phyloP scores from a whole-genome alignment of 1,140 invertebrate species.

The Prorops nasuta region DNA sequence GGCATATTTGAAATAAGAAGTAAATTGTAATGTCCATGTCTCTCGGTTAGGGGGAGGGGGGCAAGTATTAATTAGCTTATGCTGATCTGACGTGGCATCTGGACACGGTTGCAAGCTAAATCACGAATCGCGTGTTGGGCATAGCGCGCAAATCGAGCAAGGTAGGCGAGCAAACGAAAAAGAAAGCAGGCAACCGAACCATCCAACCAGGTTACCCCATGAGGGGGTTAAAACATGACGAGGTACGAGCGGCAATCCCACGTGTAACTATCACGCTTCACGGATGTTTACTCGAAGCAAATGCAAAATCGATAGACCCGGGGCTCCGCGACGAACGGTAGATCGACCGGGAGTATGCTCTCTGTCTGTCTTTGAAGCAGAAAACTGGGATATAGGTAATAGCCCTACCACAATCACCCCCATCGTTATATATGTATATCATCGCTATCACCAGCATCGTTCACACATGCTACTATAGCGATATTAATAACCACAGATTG shows the following conservation, averaged over 20 bases:
- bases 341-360: no score
- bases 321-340: slow-evolving; percentile 30
- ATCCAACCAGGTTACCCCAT: not conserved
- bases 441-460: no score
- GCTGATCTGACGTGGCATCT: not conserved
- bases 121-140: slow-evolving; percentile 10
- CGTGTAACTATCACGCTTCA: slow-evolving; percentile 54
- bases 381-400: slow-evolving; percentile 39
- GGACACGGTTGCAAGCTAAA: slow-evolving; percentile 6
- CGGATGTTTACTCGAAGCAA: slow-evolving; percentile 48
- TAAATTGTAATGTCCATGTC: no score
- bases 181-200: not conserved
- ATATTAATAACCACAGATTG: slow-evolving; percentile 45
- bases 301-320: slow-evolving; percentile 50
- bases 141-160: not conserved
- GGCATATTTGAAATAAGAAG: no score
- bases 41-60: no score
- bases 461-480: no score
- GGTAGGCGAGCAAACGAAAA: not conserved
- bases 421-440: no score
- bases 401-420: no score
- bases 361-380: slow-evolving; percentile 44
- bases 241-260: slow-evolving; percentile 41
- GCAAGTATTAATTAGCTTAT: no score
- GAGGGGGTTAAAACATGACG: slow-evolving; percentile 5